These are phyloP conservation scores for Ashinkailepas kermadecensis DNA, from an alignment of 2,888 invertebrate genomes.

Conservation along the genomic window DNA sequence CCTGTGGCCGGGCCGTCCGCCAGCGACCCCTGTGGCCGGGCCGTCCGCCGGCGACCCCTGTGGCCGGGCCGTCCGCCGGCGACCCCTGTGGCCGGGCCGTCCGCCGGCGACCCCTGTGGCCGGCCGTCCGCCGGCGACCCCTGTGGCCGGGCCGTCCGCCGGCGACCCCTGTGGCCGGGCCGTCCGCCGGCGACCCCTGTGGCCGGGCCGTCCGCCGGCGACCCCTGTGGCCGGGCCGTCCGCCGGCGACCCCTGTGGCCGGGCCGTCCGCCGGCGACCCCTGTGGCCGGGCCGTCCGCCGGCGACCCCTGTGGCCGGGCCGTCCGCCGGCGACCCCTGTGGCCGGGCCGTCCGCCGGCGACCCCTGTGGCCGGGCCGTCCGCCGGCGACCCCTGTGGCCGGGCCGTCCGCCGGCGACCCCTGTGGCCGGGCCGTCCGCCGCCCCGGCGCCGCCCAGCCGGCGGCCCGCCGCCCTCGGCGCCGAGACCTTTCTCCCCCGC, in stretches of 20 bases:
- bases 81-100: neutral
- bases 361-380: neutral
- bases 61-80: neutral
- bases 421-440: neutral
- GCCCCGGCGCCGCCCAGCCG: neutral
- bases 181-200: neutral
- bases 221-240: neutral
- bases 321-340: neutral
- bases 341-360: neutral
- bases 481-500: neutral
- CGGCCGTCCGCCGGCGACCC: neutral
- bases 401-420: neutral
- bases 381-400: neutral
- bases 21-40: no score
- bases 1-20: neutral
- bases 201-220: neutral
- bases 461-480: neutral
- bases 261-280: neutral
- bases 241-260: neutral
- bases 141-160: neutral
- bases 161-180: neutral
- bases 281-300: neutral
- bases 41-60: neutral
- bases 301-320: neutral
- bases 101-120: no score